phyloP scores from a whole-genome alignment of 2,888 invertebrate species.

The Patella caerulea region DNA sequence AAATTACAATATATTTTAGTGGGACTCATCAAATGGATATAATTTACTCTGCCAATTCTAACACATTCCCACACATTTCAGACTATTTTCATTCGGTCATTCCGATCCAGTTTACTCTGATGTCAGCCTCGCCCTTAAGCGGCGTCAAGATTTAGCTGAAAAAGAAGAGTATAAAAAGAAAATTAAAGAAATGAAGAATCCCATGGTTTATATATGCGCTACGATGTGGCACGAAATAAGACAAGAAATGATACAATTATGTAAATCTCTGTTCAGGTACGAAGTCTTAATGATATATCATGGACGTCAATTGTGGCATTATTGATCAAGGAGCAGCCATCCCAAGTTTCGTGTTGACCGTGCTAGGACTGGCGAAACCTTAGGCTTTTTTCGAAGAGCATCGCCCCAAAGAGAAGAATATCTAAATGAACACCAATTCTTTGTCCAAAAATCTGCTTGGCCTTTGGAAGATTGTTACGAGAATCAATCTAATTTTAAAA shows the following conservation, averaged over 20 bases:
- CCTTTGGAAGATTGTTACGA: too few species aligned
- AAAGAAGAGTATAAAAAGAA: slow-evolving; percentile 17
- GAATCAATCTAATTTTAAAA: too few species aligned
- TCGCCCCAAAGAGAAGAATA: too few species aligned
- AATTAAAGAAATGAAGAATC: slow-evolving; percentile 20
- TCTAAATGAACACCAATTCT: too few species aligned
- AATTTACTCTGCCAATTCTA: too few species aligned
- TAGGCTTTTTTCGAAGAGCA: too few species aligned
- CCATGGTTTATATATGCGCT: slow-evolving; percentile 89
- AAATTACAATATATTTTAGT: too few species aligned
- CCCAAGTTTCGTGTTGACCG: too few species aligned
- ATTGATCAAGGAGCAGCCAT: too few species aligned
- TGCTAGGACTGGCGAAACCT: too few species aligned
- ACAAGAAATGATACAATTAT: slow-evolving; percentile 92
- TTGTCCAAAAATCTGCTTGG: too few species aligned
- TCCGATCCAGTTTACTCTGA: slow-evolving; percentile 91
- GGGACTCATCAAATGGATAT: too few species aligned
- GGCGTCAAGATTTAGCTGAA: slow-evolving; percentile 79
- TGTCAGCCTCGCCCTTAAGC: slow-evolving; percentile 90
- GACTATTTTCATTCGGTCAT: slow-evolving; percentile 43
- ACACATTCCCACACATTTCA: slow-evolving; percentile 18
- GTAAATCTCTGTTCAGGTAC: slow-evolving; percentile 81
- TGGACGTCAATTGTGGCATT: neutral
- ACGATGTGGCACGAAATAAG: slow-evolving; percentile 99
- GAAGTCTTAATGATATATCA: neutral